These are phyloP conservation scores for Eurystomus gularis DNA, from an alignment of 2,113 vertebrate species.

Conservation along the genomic window DNA sequence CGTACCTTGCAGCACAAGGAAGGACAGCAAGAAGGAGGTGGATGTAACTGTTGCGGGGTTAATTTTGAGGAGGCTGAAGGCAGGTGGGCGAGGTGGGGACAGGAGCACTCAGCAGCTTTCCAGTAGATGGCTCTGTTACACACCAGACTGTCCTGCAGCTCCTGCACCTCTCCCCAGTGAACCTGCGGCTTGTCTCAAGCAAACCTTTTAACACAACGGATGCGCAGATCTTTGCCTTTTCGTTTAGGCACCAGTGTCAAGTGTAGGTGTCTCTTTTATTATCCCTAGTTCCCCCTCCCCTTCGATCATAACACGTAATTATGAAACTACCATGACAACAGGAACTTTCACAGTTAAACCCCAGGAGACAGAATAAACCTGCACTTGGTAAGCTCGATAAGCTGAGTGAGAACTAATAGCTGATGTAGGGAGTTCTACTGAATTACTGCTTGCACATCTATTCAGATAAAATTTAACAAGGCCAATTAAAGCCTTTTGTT, in stretches of 20 bases:
- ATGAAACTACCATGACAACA: background rate
- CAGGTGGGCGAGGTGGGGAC: background rate
- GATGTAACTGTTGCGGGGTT: background rate
- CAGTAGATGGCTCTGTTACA: slow-evolving; percentile 59
- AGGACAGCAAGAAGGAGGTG: background rate
- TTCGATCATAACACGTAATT: background rate
- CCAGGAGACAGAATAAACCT: background rate
- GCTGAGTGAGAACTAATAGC: background rate
- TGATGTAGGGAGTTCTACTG: background rate
- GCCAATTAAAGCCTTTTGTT: background rate
- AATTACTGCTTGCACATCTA: background rate
- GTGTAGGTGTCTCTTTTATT: background rate
- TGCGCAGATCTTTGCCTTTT: background rate
- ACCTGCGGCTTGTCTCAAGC: background rate
- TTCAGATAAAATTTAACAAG: background rate
- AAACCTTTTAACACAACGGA: background rate
- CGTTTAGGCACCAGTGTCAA: accelerated
- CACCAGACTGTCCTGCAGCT: background rate
- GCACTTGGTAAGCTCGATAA: background rate
- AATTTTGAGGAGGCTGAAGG: background rate
- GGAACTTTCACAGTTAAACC: background rate
- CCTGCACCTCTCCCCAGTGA: background rate
- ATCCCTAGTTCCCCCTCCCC: background rate
- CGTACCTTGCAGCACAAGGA: background rate
- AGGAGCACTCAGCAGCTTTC: background rate